phyloP scores from a whole-genome alignment of 2,888 invertebrate species.

The Limnephilus rhombicus region DNA sequence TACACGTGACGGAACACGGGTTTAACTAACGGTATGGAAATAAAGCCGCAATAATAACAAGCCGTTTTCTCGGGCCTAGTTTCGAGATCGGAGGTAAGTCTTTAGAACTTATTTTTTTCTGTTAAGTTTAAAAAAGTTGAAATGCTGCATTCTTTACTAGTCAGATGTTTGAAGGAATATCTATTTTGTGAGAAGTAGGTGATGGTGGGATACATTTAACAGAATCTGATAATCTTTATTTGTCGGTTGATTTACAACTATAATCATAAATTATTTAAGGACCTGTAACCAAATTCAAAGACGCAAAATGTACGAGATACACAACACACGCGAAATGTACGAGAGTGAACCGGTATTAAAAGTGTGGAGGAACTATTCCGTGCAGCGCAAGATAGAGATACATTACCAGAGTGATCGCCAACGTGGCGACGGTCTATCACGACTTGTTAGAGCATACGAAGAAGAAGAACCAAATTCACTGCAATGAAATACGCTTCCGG shows the following conservation, averaged over 20 bases:
- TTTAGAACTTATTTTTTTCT: not conserved
- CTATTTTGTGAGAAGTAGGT: not conserved
- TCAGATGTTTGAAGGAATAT: not conserved
- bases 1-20: slow-evolving; percentile 65
- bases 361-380: no score
- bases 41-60: slow-evolving; percentile 62
- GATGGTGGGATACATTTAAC: not conserved
- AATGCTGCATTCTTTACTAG: not conserved
- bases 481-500: no score
- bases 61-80: slow-evolving; percentile 35
- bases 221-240: not conserved
- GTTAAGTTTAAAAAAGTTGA: not conserved
- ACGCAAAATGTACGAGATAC: no score
- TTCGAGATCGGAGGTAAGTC: not conserved
- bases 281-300: no score
- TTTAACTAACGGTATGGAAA: slow-evolving; percentile 63
- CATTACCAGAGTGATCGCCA: no score
- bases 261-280: not conserved
- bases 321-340: no score
- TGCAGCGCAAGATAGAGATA: no score
- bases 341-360: no score
- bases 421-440: no score
- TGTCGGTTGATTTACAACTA: not conserved
- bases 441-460: no score
- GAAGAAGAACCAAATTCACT: no score